phyloP scores from a whole-genome alignment of 2,888 invertebrate species.

The Baronia brevicornis region DNA sequence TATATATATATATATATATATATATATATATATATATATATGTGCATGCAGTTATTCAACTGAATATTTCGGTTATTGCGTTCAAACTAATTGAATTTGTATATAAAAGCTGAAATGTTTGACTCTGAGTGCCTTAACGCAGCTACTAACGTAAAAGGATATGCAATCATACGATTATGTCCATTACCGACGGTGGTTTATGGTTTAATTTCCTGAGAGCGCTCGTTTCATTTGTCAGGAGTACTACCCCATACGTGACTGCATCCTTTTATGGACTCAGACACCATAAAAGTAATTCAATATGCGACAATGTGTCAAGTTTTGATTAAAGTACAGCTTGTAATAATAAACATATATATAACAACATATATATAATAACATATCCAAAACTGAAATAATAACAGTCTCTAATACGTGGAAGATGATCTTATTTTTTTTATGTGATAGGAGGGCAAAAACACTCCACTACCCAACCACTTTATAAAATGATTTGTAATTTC shows the following conservation, averaged over 20 bases:
- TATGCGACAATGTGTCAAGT: slow-evolving; percentile 39
- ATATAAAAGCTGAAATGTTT: slow-evolving; percentile 9
- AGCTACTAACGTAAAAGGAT: slow-evolving; percentile 28
- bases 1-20: too few species aligned
- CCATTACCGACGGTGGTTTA: slow-evolving; percentile 50
- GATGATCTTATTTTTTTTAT: too few species aligned
- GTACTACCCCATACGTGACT: slow-evolving; percentile 36
- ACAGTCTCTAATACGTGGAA: too few species aligned
- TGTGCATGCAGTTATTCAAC: slow-evolving; percentile 1
- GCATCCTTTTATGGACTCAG: slow-evolving; percentile 42
- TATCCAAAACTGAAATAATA: too few species aligned
- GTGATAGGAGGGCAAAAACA: too few species aligned
- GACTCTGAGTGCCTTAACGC: slow-evolving; percentile 7
- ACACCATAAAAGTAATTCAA: slow-evolving; percentile 42
- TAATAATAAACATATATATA: too few species aligned
- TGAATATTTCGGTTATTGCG: slow-evolving; percentile 4
- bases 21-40: too few species aligned
- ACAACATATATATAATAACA: too few species aligned
- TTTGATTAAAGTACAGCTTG: slow-evolving; percentile 43
- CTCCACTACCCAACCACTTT: too few species aligned
- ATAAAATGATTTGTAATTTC: too few species aligned
- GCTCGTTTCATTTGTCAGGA: slow-evolving; percentile 45
- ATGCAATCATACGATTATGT: slow-evolving; percentile 41
- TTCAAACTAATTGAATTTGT: slow-evolving; percentile 14
- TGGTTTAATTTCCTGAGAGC: slow-evolving; percentile 70